phyloP scores from a whole-genome alignment of 2,888 invertebrate species.

The Sussaba pulchella region DNA sequence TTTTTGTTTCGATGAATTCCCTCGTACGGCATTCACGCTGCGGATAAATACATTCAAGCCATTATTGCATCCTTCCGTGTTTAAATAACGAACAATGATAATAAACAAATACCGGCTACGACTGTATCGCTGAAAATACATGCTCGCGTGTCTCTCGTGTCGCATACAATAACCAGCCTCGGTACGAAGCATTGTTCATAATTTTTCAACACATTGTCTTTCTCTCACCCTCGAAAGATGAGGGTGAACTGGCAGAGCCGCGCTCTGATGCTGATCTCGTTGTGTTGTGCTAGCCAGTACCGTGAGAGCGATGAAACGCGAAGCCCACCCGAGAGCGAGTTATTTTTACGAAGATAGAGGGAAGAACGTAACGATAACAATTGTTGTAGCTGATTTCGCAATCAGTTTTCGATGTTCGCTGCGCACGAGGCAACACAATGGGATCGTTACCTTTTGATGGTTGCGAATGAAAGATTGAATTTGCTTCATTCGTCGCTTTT shows the following conservation, averaged over 20 bases:
- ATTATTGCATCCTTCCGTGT: not conserved
- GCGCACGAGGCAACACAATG: not conserved
- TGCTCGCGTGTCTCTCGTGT: not conserved
- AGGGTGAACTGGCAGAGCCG: not conserved
- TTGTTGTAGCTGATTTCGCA: not conserved
- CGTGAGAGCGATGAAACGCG: not conserved
- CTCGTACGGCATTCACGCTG: not conserved
- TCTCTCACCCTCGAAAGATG: conserved; percentile 20
- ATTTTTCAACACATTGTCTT: conserved; percentile 31
- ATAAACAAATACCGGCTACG: not conserved
- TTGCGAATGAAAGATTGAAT: conserved; percentile 49
- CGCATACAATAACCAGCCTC: not conserved
- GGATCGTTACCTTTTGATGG: conserved; percentile 20
- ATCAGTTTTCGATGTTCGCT: not conserved
- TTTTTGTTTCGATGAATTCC: not conserved
- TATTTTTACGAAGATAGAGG: conserved; percentile 46
- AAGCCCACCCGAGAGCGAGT: conserved; percentile 7
- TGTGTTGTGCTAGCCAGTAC: conserved; percentile 11
- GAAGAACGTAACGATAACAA: not conserved
- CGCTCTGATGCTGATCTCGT: conserved; percentile 1
- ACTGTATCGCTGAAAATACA: not conserved
- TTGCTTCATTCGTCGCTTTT: conserved; percentile 1
- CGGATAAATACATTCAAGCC: not conserved
- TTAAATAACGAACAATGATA: not conserved
- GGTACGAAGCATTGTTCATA: conserved; percentile 1